phyloP scores from a whole-genome alignment of 1,140 invertebrate genomes.

The Trachymyrmex cornetzi region DNA sequence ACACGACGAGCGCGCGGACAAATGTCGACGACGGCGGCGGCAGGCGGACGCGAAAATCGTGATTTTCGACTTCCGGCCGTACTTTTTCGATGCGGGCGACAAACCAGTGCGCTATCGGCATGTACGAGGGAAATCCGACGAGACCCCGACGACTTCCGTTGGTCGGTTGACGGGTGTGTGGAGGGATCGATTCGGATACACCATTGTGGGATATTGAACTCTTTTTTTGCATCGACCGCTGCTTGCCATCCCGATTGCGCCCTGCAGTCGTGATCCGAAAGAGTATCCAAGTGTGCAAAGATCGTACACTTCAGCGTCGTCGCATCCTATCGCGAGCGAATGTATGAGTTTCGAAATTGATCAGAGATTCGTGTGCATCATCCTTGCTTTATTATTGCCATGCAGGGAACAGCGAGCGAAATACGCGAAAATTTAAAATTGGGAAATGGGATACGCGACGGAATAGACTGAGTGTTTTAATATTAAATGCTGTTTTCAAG shows the following conservation, averaged over 20 bases:
- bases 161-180: constrained; percentile 30
- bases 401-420: background rate
- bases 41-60: constrained; percentile 69
- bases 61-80: constrained; percentile 73
- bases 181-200: constrained; percentile 57
- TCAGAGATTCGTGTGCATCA: background rate
- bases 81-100: constrained; percentile 67
- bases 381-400: constrained; percentile 29
- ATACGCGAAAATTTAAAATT: constrained; percentile 1
- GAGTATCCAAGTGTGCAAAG: constrained; percentile 50
- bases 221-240: constrained; percentile 53
- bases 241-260: constrained; percentile 32
- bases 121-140: constrained; percentile 72
- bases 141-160: constrained; percentile 67
- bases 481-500: constrained; percentile 30
- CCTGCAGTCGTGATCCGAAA: constrained; percentile 40
- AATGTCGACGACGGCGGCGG: constrained; percentile 61
- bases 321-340: constrained; percentile 46
- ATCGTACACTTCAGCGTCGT: constrained; percentile 54
- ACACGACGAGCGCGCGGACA: constrained; percentile 58
- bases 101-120: constrained; percentile 65
- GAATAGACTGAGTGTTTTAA: constrained; percentile 12
- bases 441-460: background rate
- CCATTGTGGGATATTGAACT: constrained; percentile 72
- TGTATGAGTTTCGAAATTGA: constrained; percentile 42